Evolutionary conservation across 2,888 invertebrate genomes (phyloP).

Genomic region (Drosophila birchii): DNA sequence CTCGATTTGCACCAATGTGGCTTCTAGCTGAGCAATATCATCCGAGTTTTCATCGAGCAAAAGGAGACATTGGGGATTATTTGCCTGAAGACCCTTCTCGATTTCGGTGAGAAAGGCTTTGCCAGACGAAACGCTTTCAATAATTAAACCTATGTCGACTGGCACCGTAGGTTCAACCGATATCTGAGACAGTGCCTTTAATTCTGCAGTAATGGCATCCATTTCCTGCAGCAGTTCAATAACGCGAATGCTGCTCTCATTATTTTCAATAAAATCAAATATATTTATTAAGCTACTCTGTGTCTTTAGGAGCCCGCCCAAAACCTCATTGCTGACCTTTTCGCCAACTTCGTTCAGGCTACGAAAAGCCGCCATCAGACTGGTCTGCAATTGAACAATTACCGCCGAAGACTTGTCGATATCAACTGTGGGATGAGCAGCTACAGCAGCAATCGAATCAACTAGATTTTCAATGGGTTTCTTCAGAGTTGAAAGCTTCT

Average conservation of each 20-base stretch:
- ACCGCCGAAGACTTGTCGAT: constrained; percentile 78
- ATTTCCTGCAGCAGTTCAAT: constrained; percentile 83
- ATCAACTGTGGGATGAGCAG: constrained; percentile 70
- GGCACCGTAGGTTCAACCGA: constrained; percentile 30
- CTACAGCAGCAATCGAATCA: constrained; percentile 64
- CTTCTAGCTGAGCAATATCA: constrained; percentile 70
- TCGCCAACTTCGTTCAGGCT: constrained; percentile 79
- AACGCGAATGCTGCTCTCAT: constrained; percentile 75
- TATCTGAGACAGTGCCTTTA: constrained; percentile 55
- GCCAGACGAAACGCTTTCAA: constrained; percentile 71
- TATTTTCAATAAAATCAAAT: constrained; percentile 82
- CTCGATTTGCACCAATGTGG: constrained; percentile 68
- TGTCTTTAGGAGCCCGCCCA: constrained; percentile 65
- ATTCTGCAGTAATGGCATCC: constrained; percentile 75
- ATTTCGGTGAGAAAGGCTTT: constrained; percentile 74
- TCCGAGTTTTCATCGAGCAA: constrained; percentile 71
- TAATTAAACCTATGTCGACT: constrained; percentile 61
- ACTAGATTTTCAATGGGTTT: constrained; percentile 67
- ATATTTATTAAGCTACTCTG: constrained; percentile 78
- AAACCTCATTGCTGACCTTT: constrained; percentile 54
- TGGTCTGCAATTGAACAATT: constrained; percentile 78
- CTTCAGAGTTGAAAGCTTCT: constrained; percentile 46
- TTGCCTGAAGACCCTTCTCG: constrained; percentile 71
- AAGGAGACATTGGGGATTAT: constrained; percentile 61
- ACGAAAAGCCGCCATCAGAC: constrained; percentile 81